Evolutionary conservation across 1,140 invertebrate species (phyloP), one percentile per base, ranked within the genome.

Genomic region (Teleopsis dalmanni): DNA sequence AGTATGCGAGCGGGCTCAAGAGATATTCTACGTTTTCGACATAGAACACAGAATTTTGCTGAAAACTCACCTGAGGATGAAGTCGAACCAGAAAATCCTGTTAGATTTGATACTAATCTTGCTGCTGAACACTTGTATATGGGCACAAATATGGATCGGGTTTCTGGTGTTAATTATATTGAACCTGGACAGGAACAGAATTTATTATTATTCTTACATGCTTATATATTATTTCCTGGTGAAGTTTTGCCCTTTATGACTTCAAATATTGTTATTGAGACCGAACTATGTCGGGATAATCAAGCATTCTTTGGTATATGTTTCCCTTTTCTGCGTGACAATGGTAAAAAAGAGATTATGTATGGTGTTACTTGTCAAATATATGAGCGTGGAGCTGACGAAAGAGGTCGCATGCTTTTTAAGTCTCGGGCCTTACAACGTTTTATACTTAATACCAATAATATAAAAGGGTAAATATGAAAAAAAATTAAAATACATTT

Each of bases 211-310:
- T 67, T 86, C 21, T 66, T 75, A 27, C 72, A 76, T 37, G 73
- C 78, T 33, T 77, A 78, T 33, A 71, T 85, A 22, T 73, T 86
- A 27, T 78, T 87, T 48, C 85, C 85, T 21, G 84, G 84, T 7
- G 83, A 87, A 65, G 84, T 79, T 19, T 64, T 88, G 22, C 85
- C 85, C 2, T 73, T 88, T 18, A 79, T 81, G 51, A 72, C 84
- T n/a, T 79, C 63, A 5, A 60, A 56, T n/a, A 58, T 45, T 29
- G 57, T 70, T 11, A 65, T 67, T 10, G 59, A 62, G 13, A 55
- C 58, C 0, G 59, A 63, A n/a, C 27, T 46, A 13, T 23, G 44
- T 45, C 13, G 31, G 31, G 34, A 51, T 34, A 50, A 52, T 51
- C 66, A 66, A 3, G 34, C 66, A 1, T 58, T 67, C 1, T 70